Base-by-base conservation (phyloP, 2,888 invertebrate genomes). In the Parelbella ahira region DNA sequence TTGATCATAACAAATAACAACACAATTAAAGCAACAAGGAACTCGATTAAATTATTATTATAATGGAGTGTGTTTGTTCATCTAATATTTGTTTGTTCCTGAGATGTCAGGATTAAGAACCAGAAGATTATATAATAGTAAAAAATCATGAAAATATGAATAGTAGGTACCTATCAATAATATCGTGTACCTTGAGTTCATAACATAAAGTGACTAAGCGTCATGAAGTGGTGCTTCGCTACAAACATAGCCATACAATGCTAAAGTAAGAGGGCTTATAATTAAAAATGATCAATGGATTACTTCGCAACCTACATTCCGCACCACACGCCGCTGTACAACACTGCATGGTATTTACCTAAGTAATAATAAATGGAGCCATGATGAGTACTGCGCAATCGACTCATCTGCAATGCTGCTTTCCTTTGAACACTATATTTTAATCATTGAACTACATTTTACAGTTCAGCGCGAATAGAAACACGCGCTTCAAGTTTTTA, bases 401-500 rank as follows among this genome's bases (percentile, higher is more conserved):
- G 8, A 19, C 27, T 37, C 39, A 39, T 32, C 39, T 33, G 39
- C 39, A 39, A 13, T 39, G 39, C 39, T 33, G 32, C 11, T 23
- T 12, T n/a, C 6, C 39, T 39, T 24, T 38, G 29, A 29, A 23
- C 19, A 25, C 32, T 32, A 33, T 27, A 32, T 39, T 39, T 39
- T 32, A 39, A 39, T 39, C 39, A 39, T 39, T 39, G 32, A 39
- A 39, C 30, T 25, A 39, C 25, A 39, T 39, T 32, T 39, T 12
- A 39, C 32, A 32, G 39, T 39, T 39, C 25, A 39, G 20, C 37
- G 13, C 37, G 27, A 9, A 28, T 37, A 37, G 28, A 28, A 37
- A 34, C 2, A 21, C 9, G 28, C 27, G 37, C 30, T 32, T 13
- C 20, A 2, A 37, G 37, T 19, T 37, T 28, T 28, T 37, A 28